A percentile compares a stretch with the other conserved stretches of the same genome.
These are phyloP conservation scores for Atopsyche davidsoni DNA, from an alignment of 1,140 invertebrate genomes.

Conservation along the genomic window DNA sequence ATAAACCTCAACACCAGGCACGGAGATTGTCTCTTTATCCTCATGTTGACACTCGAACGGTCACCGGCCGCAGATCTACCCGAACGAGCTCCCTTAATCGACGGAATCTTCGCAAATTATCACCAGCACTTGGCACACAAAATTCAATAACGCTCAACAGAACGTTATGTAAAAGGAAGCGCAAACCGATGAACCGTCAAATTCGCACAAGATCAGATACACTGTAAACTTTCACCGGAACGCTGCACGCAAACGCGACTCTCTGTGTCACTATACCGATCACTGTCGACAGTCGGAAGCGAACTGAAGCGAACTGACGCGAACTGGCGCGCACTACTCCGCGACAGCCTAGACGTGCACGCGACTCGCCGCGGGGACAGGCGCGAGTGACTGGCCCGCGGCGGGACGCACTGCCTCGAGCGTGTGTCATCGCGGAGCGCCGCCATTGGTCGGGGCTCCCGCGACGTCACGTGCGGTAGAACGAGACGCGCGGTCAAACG, in stretches of 20 bases:
- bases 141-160: slow-evolving; percentile 8
- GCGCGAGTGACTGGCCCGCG: slow-evolving; percentile 21
- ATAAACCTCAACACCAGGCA: slow-evolving; percentile 56
- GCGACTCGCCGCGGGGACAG: slow-evolving; percentile 12
- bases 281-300: too few relatives aligned
- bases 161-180: slow-evolving; percentile 14
- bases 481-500: background rate
- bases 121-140: slow-evolving; percentile 15
- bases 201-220: too few relatives aligned
- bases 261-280: too few relatives aligned
- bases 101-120: slow-evolving; percentile 27
- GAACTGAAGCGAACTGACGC: too few relatives aligned
- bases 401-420: slow-evolving; percentile 4
- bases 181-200: background rate
- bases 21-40: slow-evolving; percentile 58
- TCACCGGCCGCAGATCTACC: slow-evolving; percentile 21
- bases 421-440: slow-evolving; percentile 22
- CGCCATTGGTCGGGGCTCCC: slow-evolving; percentile 7
- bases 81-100: slow-evolving; percentile 25
- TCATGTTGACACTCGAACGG: slow-evolving; percentile 43
- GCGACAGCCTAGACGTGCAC: background rate
- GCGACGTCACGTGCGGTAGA: slow-evolving; percentile 1
- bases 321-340: slow-evolving; percentile 6
- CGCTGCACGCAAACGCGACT: too few relatives aligned
- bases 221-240: too few relatives aligned